Conservation (phyloP, 2,113 vertebrate genomes). For the Dendrocopos noguchii region DNA sequence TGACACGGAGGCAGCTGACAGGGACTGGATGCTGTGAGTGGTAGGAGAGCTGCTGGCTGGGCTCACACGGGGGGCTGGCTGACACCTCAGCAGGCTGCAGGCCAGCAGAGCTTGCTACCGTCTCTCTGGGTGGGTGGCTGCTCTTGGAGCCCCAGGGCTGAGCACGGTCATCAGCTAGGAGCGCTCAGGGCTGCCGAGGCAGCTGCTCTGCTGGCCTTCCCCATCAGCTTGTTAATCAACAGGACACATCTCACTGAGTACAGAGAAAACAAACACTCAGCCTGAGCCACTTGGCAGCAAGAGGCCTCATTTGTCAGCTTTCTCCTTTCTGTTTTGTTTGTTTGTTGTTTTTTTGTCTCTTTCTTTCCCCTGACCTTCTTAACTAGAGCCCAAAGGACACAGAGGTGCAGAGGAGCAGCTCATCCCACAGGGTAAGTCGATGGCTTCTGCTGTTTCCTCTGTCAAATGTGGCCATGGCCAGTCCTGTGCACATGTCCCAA, state of each 20-base stretch:
- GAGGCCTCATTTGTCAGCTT: constrained; percentile 29
- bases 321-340: not conserved
- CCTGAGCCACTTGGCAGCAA: constrained; percentile 40
- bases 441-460: not conserved
- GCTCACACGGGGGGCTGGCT: not conserved
- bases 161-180: constrained; percentile 40
- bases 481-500: not conserved
- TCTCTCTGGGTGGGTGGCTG: not conserved
- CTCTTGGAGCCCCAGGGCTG: constrained; percentile 42
- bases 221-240: constrained; percentile 63
- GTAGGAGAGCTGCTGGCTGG: not conserved
- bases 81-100: constrained; percentile 27
- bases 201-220: constrained; percentile 51
- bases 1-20: not conserved
- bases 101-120: constrained; percentile 56
- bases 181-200: constrained; percentile 59
- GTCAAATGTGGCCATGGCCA: not conserved
- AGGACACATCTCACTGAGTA: constrained; percentile 33
- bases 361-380: not conserved
- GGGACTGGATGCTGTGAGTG: not conserved
- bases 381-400: constrained; percentile 48
- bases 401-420: constrained; percentile 55
- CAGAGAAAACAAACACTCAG: constrained; percentile 29
- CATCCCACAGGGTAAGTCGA: constrained; percentile 51
- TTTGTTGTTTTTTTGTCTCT: not conserved